A percentile compares a stretch with the other conserved stretches of the same genome.
phyloP scores from a whole-genome alignment of 2,888 invertebrate species.

The Ichneumoninae sp. region DNA sequence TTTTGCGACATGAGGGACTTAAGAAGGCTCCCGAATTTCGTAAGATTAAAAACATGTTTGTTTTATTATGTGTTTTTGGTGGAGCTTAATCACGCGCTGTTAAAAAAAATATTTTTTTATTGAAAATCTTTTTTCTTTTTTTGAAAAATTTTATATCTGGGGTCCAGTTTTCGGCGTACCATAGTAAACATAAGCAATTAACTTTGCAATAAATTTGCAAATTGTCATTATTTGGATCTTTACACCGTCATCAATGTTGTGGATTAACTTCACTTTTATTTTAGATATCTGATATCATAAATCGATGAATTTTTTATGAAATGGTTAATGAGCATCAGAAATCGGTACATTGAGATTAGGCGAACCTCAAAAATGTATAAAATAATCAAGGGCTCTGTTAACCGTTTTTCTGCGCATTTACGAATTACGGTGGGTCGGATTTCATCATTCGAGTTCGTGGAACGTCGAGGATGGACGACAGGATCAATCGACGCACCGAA shows the following conservation, averaged over 20 bases:
- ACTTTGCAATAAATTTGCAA: no score
- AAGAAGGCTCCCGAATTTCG: background rate
- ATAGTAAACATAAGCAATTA: no score
- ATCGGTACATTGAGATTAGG: background rate
- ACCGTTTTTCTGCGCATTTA: background rate
- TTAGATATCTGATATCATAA: background rate
- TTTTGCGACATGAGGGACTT: background rate
- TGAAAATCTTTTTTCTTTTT: no score
- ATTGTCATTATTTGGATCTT: no score
- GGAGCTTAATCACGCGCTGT: background rate
- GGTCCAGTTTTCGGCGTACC: no score
- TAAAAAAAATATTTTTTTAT: background rate
- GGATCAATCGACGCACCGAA: background rate
- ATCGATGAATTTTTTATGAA: background rate
- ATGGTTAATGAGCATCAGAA: background rate
- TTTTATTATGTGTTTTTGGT: background rate
- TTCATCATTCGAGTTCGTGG: background rate
- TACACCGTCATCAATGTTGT: no score
- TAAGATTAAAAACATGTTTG: background rate
- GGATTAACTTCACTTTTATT: no score
- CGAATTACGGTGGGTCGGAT: background rate
- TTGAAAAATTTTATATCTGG: no score
- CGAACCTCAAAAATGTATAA: background rate
- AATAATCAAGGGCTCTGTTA: background rate
- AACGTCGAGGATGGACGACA: slow-evolving; percentile 2